phyloP scores from a whole-genome alignment of 2,113 vertebrate species.

The Sorex araneus region DNA sequence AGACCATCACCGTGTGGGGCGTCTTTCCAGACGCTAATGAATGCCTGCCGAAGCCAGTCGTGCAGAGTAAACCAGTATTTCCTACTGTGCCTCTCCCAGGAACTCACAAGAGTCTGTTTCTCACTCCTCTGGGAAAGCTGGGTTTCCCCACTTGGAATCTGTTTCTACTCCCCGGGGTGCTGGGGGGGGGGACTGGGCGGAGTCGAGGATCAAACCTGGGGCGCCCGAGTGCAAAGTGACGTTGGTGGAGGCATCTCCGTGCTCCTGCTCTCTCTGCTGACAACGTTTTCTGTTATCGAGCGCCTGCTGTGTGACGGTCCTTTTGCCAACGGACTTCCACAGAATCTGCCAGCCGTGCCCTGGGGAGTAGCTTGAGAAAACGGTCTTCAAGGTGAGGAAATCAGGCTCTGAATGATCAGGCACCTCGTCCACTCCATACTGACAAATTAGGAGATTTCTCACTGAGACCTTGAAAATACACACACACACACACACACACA shows the following conservation, averaged over 20 bases:
- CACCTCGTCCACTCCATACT: background rate
- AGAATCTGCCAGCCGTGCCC: background rate
- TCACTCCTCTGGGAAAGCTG: too few relatives aligned
- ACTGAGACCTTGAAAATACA: background rate
- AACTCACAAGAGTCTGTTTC: too few relatives aligned
- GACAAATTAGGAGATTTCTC: slow-evolving; percentile 28
- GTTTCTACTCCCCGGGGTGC: too few relatives aligned
- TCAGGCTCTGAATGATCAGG: background rate
- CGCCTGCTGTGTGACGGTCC: background rate
- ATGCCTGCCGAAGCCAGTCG: background rate
- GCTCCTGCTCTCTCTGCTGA: background rate
- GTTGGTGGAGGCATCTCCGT: too few relatives aligned
- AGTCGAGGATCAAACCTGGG: too few relatives aligned
- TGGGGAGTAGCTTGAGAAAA: background rate
- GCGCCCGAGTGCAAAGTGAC: too few relatives aligned
- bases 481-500: background rate
- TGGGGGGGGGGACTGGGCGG: too few relatives aligned
- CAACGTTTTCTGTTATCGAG: background rate
- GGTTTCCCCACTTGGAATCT: too few relatives aligned
- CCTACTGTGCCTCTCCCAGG: too few relatives aligned
- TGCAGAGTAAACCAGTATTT: too few relatives aligned
- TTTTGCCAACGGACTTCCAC: background rate
- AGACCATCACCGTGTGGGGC: background rate
- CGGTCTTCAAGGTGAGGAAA: background rate
- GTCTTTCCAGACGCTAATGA: background rate